These are phyloP conservation scores for Euzetes globulus DNA, from an alignment of 2,888 invertebrate genomes.

Conservation along the genomic window DNA sequence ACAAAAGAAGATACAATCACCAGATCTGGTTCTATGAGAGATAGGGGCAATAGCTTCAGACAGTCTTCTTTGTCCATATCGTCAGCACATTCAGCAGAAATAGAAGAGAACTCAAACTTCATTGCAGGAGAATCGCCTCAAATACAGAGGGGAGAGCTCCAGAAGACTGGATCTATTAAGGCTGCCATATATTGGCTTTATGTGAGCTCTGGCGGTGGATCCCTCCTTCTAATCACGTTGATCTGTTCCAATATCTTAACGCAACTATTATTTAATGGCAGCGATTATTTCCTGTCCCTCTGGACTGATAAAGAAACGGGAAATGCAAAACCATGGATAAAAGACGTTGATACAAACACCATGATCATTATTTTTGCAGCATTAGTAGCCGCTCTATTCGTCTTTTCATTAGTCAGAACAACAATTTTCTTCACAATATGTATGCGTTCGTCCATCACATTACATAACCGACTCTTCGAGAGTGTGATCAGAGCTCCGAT, in stretches of 20 bases:
- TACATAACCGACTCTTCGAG: conserved; percentile 44
- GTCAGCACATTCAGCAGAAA: conserved; percentile 19
- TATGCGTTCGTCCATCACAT: conserved; percentile 40
- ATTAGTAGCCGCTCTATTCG: conserved; percentile 37
- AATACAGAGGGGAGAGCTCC: conserved; percentile 10
- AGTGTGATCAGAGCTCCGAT: conserved; percentile 45
- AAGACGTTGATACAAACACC: neutral
- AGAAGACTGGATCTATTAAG: conserved; percentile 22
- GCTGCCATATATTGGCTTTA: conserved; percentile 34
- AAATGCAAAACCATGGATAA: neutral
- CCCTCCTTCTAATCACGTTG: neutral
- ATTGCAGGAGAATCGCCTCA: conserved; percentile 33
- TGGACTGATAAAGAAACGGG: conserved; percentile 37
- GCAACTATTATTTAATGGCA: conserved; percentile 38
- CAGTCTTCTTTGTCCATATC: neutral
- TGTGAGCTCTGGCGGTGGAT: conserved; percentile 32
- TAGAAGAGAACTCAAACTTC: conserved; percentile 13
- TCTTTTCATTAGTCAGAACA: conserved; percentile 39
- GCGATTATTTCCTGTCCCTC: conserved; percentile 37
- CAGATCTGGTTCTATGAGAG: neutral
- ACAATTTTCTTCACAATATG: conserved; percentile 42
- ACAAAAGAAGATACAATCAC: neutral
- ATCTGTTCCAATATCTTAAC: conserved; percentile 23
- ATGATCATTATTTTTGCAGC: conserved; percentile 36
- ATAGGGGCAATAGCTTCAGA: neutral